phyloP scores from a whole-genome alignment of 2,888 invertebrate genomes.

The Entomobrya proxima region DNA sequence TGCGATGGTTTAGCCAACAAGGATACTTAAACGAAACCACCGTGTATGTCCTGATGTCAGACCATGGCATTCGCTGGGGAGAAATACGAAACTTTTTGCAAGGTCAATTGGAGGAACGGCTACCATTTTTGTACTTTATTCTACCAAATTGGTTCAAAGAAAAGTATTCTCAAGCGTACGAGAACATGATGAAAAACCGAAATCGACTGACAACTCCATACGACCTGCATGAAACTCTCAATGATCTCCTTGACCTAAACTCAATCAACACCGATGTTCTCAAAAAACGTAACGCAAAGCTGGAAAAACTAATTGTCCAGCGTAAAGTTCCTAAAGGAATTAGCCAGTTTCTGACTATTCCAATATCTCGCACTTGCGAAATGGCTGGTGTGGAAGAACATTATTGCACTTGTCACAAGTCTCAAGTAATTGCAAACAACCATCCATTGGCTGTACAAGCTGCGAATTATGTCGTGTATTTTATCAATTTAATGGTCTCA shows the following conservation, averaged over 20 bases:
- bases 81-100: constrained; percentile 89
- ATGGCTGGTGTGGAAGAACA: constrained; percentile 87
- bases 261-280: background rate
- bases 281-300: background rate
- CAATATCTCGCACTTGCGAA: constrained; percentile 85
- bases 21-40: constrained; percentile 84
- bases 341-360: constrained; percentile 87
- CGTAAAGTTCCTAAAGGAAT: constrained; percentile 80
- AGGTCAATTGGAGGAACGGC: constrained; percentile 86
- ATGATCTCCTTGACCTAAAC: constrained; percentile 63
- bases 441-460: constrained; percentile 81
- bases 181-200: constrained; percentile 63
- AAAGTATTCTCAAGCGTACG: constrained; percentile 79
- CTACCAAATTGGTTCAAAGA: constrained; percentile 85
- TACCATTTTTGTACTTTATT: constrained; percentile 87
- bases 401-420: constrained; percentile 92
- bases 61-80: constrained; percentile 94
- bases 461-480: constrained; percentile 81
- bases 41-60: constrained; percentile 86
- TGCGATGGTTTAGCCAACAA: constrained; percentile 80
- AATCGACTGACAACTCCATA: constrained; percentile 67
- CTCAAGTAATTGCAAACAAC: constrained; percentile 80
- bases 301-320: background rate
- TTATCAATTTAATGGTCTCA: constrained; percentile 83
- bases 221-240: constrained; percentile 71